Percentiles rank a stretch among this genome's conserved stretches.
phyloP scores from a whole-genome alignment of 2,888 invertebrate genomes.

The Amphipyra tragopoginis region DNA sequence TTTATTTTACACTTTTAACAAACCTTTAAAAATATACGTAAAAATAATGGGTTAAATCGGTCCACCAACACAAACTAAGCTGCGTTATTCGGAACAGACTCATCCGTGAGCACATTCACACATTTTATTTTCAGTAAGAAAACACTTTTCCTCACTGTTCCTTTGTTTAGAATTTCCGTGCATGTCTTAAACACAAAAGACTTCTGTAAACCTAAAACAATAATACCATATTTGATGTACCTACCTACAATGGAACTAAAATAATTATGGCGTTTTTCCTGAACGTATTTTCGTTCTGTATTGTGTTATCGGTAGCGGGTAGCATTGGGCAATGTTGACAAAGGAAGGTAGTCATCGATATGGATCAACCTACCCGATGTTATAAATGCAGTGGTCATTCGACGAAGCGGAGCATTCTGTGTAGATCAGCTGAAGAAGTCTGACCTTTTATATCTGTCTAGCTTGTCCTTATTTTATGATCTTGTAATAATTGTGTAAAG shows the following conservation, averaged over 20 bases:
- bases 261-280: slow-evolving; percentile 2
- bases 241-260: slow-evolving; percentile 1
- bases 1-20: too few relatives aligned
- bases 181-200: slow-evolving; percentile 15
- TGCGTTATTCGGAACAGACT: slow-evolving; percentile 1
- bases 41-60: too few relatives aligned
- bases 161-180: slow-evolving; percentile 17
- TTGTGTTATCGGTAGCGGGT: background rate
- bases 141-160: background rate
- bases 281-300: background rate
- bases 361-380: too few relatives aligned
- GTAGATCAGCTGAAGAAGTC: too few relatives aligned
- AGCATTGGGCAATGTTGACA: too few relatives aligned
- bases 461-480: too few relatives aligned
- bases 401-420: too few relatives aligned
- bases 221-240: slow-evolving; percentile 4
- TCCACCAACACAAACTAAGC: background rate
- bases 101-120: slow-evolving; percentile 1
- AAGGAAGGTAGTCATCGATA: too few relatives aligned
- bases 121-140: slow-evolving; percentile 8
- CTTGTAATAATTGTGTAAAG: too few relatives aligned
- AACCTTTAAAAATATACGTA: too few relatives aligned
- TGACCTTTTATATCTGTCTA: too few relatives aligned
- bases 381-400: too few relatives aligned
- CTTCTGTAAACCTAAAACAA: slow-evolving; percentile 11